Evolutionary conservation across 2,888 invertebrate genomes (phyloP).

Genomic region (Cordilura impudica): DNA sequence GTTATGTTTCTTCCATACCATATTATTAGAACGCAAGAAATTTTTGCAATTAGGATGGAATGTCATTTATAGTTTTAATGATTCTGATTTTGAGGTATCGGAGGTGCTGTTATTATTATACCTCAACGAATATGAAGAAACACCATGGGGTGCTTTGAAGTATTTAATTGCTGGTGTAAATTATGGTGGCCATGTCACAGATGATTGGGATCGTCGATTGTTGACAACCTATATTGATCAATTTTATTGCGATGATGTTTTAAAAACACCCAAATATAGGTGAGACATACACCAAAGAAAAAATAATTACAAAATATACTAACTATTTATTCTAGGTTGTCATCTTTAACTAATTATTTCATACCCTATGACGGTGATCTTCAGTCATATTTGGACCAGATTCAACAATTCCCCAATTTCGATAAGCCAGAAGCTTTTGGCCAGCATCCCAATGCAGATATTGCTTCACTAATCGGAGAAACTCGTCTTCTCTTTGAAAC

Average conservation of each 20-base stretch:
- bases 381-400: slow-evolving; percentile 88
- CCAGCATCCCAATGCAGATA: slow-evolving; percentile 93
- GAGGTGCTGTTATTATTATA: slow-evolving; percentile 91
- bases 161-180: slow-evolving; percentile 93
- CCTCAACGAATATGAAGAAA: slow-evolving; percentile 91
- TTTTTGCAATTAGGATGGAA: slow-evolving; percentile 95
- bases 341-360: slow-evolving; percentile 86
- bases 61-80: slow-evolving; percentile 92
- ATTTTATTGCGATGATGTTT: slow-evolving; percentile 83
- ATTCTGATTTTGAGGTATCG: slow-evolving; percentile 94
- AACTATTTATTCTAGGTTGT: slow-evolving; percentile 80
- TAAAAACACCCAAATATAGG: slow-evolving; percentile 68
- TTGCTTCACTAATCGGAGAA: slow-evolving; percentile 90
- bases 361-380: slow-evolving; percentile 90
- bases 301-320: not conserved
- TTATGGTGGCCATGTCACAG: slow-evolving; percentile 91
- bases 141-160: slow-evolving; percentile 93
- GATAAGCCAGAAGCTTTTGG: slow-evolving; percentile 94
- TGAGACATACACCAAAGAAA: slow-evolving; percentile 38
- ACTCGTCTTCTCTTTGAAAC: slow-evolving; percentile 87
- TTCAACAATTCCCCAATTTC: slow-evolving; percentile 85
- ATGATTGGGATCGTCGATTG: slow-evolving; percentile 86
- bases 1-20: slow-evolving; percentile 91
- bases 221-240: slow-evolving; percentile 90
- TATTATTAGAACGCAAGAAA: slow-evolving; percentile 90